Base-by-base conservation (phyloP, 2,888 invertebrate species). In the Argyresthia goedartella region DNA sequence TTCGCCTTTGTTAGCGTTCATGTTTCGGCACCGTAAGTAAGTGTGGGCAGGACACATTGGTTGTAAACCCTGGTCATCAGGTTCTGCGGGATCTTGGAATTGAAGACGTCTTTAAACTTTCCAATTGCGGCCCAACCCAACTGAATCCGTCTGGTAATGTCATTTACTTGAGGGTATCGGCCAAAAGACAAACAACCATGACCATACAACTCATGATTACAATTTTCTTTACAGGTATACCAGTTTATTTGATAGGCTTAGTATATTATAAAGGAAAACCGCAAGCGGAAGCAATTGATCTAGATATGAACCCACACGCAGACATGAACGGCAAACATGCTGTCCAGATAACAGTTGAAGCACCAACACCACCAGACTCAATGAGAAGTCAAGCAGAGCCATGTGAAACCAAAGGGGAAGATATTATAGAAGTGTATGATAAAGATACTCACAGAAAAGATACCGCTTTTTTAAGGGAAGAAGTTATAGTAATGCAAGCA, bases 321-420 rank as follows among this genome's bases (percentile, higher is more conserved):
- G 66, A 67, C 8, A 68, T 65, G 53, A 82, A 81, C 55, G 85
- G 81, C 9, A 79, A 78, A 56, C 59, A 71, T 7, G 64, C 73
- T 1, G 76, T 85, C n/a, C 73, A 84, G 60, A 84, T 87, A 44
- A 65, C 77, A 33, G 76, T 86, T 3, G 80, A 76, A 58, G 71
- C 78, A 16, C 82, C 84, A 2, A 81, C 85, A 10, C 86, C 84
- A 67, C 79, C 82, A 13, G 65, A 62, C 59, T 80, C 78, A 62
- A 67, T 73, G 45, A 65, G 65, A 52, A 58, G 56, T 65, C 73
- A 34, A 11, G 25, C 41, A 25, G 46, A 46, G 25, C 39, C 39
- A 3, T 4, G 25, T n/a, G 25, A 10, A 25, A 62, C 57, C 62
- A 60, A 34, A 68, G 63, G 63, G 68, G 58, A 61, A 8, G 55